Base-by-base conservation (phyloP, 2,888 invertebrate genomes). In the Drosophila dives region DNA sequence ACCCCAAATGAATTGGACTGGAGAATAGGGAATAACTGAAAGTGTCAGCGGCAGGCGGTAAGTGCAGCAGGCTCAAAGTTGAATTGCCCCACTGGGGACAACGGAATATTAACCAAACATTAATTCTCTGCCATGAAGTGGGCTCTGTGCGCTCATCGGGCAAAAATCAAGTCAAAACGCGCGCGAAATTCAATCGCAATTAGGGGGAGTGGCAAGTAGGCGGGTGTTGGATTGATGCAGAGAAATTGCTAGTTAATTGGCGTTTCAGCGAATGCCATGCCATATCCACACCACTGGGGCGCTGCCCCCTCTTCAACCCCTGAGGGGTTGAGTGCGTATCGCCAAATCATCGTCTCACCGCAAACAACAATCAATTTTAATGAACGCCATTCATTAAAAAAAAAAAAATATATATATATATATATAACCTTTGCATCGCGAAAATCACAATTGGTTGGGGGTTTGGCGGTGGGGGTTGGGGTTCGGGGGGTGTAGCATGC, bases 291-390 rank as follows among this genome's bases (percentile, higher is more conserved):
- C 36, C 56, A 32, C 34, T 45, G 53, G 33, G 33, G 23, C 32
- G 23, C 29, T 51, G 29, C 10, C 12, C 54, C 11, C 26, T 26
- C 29, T n/a, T n/a, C n/a, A n/a, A n/a, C 29, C 5, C 29, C 42
- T 65, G n/a, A n/a, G n/a, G n/a, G n/a, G n/a, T n/a, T n/a, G n/a
- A n/a, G n/a, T n/a, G 75, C 65, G 72, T 88, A 72, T 65, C 79
- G 88, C 80, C 75, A 83, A 83, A 81, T 88, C 89, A 85, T 86
- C 75, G 72, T 71, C 60, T 69, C 64, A 73, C 83, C 72, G 64
- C 89, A 80, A 87, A 84, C 86, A 87, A 87, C 87, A 89, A 87
- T 87, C 89, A 87, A 83, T 87, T 89, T 89, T 89, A 89, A 87
- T 89, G 87, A 87, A 85, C 83, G 86, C 72, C 72, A 87, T 87